A percentile compares a stretch with the other conserved stretches of the same genome.
Conservation (phyloP, 2,113 vertebrate genomes). For the Tachuris rubrigastra region DNA sequence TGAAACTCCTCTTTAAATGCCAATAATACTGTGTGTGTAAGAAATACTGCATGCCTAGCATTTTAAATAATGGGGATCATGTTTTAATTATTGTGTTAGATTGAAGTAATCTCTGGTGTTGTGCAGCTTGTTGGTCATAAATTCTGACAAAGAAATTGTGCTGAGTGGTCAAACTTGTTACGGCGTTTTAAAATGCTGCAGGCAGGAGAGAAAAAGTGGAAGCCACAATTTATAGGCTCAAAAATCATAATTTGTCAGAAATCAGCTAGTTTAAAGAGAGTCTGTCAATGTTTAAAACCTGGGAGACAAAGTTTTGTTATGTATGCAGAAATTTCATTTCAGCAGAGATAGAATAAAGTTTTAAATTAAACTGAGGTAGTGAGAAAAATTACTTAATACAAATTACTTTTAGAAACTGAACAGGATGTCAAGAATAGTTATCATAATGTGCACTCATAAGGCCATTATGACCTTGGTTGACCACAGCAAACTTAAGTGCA, state of each 20-base stretch:
- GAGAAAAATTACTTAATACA: background rate
- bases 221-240: background rate
- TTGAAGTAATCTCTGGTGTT: background rate
- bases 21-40: rapidly evolving
- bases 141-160: background rate
- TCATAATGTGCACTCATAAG: background rate
- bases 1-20: background rate
- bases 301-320: background rate
- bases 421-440: background rate
- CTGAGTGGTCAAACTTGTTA: background rate
- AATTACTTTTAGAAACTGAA: background rate
- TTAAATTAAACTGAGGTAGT: background rate
- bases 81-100: background rate
- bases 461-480: background rate
- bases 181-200: background rate
- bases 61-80: background rate
- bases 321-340: background rate
- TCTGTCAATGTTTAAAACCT: background rate
- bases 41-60: background rate
- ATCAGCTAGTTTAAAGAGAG: background rate
- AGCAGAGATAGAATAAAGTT: background rate
- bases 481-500: background rate
- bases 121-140: background rate
- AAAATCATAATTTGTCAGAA: background rate
- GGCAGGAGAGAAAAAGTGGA: background rate